phyloP scores from a whole-genome alignment of 2,797 vertebrate species.

The Betta splendens region DNA sequence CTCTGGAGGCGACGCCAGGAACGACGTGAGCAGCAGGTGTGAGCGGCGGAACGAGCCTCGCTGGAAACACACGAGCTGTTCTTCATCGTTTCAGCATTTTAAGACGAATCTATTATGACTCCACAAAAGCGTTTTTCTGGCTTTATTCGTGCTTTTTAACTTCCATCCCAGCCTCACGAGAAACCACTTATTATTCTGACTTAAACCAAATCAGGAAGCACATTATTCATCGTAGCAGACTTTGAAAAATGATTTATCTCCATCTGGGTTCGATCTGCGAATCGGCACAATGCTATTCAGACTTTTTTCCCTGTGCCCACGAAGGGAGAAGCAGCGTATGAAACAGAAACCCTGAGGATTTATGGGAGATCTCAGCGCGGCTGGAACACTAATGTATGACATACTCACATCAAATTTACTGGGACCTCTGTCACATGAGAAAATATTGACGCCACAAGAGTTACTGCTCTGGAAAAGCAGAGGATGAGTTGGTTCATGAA shows the following conservation, averaged over 20 bases:
- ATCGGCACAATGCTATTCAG: slow-evolving; percentile 49
- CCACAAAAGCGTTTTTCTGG: not conserved
- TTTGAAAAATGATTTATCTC: slow-evolving; percentile 59
- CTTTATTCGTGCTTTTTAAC: slow-evolving; percentile 3
- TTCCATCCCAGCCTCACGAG: slow-evolving; percentile 16
- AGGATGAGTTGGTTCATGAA: slow-evolving; percentile 39
- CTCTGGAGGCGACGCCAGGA: slow-evolving; percentile 72
- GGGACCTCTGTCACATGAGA: slow-evolving; percentile 62
- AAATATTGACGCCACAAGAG: slow-evolving; percentile 54
- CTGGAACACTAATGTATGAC: slow-evolving; percentile 3
- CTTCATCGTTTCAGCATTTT: no score
- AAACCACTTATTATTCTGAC: slow-evolving; percentile 37
- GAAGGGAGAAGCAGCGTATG: slow-evolving; percentile 40
- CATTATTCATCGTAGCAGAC: slow-evolving; percentile 44
- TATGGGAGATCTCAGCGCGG: slow-evolving; percentile 63
- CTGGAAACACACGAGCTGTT: no score
- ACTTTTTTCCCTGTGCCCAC: slow-evolving; percentile 30
- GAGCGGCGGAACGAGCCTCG: not conserved
- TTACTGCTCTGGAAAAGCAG: slow-evolving; percentile 32
- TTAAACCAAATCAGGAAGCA: slow-evolving; percentile 47
- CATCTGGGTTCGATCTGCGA: slow-evolving; percentile 69
- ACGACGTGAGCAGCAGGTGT: slow-evolving; percentile 1
- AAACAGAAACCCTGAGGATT: slow-evolving; percentile 66
- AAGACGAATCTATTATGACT: not conserved
- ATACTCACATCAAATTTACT: no score